phyloP scores from a whole-genome alignment of 2,888 invertebrate species.

The Arge pagana region DNA sequence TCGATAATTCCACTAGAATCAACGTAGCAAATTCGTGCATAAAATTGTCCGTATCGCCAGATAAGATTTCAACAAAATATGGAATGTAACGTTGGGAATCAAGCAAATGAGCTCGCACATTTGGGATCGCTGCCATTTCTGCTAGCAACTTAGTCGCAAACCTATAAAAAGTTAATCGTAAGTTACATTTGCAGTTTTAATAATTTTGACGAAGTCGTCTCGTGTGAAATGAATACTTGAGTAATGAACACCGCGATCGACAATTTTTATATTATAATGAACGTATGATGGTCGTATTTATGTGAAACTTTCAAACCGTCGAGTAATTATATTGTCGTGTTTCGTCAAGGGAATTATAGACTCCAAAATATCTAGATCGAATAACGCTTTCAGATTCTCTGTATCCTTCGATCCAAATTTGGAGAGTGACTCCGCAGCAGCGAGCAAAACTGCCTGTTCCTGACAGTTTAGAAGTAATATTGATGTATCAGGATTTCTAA shows the following conservation, averaged over 20 bases:
- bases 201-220: constrained; percentile 60
- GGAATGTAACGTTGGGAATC: constrained; percentile 55
- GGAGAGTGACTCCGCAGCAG: constrained; percentile 59
- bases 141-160: constrained; percentile 63
- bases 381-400: constrained; percentile 40
- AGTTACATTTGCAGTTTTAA: constrained; percentile 60
- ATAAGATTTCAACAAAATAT: constrained; percentile 57
- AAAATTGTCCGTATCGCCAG: constrained; percentile 60
- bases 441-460: constrained; percentile 53
- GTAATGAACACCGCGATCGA: constrained; percentile 60
- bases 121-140: constrained; percentile 60
- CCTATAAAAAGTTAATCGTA: constrained; percentile 43
- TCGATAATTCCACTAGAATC: constrained; percentile 61
- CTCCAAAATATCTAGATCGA: constrained; percentile 42
- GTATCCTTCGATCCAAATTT: constrained; percentile 58
- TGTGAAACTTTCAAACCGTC: constrained; percentile 39
- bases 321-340: constrained; percentile 46
- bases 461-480: constrained; percentile 44
- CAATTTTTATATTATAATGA: too few relatives aligned
- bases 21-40: constrained; percentile 63
- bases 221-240: constrained; percentile 54
- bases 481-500: constrained; percentile 43
- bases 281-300: too few relatives aligned
- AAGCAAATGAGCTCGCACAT: constrained; percentile 60
- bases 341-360: constrained; percentile 39